Base-by-base conservation (phyloP, 2,113 vertebrate species). In the Polyodon spathula region DNA sequence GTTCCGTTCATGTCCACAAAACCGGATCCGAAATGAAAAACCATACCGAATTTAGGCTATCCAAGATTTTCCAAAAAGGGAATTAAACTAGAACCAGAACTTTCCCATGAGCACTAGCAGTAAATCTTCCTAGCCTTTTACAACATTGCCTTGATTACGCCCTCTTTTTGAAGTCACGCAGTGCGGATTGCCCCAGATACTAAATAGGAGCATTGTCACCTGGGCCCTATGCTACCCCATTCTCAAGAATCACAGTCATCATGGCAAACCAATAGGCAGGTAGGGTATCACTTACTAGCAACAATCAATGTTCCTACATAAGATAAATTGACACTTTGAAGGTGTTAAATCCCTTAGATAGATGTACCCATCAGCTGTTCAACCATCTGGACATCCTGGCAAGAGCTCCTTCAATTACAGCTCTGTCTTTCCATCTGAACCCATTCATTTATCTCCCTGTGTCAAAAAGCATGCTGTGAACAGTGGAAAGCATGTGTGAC, bases 251-350 rank as follows among this genome's bases (percentile, higher is more conserved):
- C 8, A 56, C 14, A 50, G 8, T 44, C 40, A 51, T 46, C 44
- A 68, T 60, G 55, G 59, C 43, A 65, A 59, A 56, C 63, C 66
- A 27, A 71, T 59, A 58, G n/a, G n/a, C 1, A 2, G 38, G 39
- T 58, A 39, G 8, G 5, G 37, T 14, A 56, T 40, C 41, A 15
- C 43, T 46, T 56, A 44, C 54, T 27, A 48, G 43, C 16, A 55
- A 27, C 40, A 67, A 59, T 63, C 63, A 12, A 58, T 52, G 40
- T 63, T 54, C 40, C 14, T 17, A 41, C 27, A 59, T 17, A 46
- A 43, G 43, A 39, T 60, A 50, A 60, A 60, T 48, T 60, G 58
- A 60, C 43, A 50, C 58, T 41, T 17, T 14, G 6, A 59, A 42
- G 9, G 44, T 43, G 40, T 16, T 58, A 41, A 17, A 58, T 41